Conservation (phyloP, 2,797 vertebrate species). For the Chrosomus eos region DNA sequence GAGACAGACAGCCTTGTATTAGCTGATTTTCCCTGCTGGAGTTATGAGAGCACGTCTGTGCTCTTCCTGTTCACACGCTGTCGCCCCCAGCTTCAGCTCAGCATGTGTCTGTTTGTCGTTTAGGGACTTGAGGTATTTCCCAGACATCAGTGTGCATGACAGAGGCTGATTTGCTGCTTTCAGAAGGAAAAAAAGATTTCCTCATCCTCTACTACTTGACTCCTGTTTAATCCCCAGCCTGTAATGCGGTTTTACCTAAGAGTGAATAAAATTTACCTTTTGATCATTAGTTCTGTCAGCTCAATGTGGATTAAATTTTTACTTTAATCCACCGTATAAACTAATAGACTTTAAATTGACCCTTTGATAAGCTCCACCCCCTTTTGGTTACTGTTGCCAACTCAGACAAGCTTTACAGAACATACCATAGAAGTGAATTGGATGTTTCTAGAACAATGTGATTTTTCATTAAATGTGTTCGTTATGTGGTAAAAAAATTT, state of each 20-base stretch:
- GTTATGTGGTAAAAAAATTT: not conserved
- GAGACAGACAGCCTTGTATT: conserved; percentile 28
- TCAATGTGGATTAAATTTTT: not conserved
- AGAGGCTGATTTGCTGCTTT: not conserved
- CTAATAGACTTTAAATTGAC: not conserved
- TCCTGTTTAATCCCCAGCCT: not conserved
- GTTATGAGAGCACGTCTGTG: conserved; percentile 44
- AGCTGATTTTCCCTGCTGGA: conserved; percentile 6
- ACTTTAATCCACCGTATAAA: not conserved
- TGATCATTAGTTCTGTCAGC: not conserved
- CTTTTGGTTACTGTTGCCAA: not conserved
- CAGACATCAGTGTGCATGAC: not conserved
- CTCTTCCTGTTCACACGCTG: conserved; percentile 34
- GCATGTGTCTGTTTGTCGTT: conserved; percentile 11
- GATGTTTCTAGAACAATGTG: not conserved
- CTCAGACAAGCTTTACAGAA: no score
- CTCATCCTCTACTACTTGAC: not conserved
- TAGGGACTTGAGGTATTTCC: not conserved
- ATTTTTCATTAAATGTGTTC: not conserved
- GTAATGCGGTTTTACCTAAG: not conserved
- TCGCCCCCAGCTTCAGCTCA: conserved; percentile 1
- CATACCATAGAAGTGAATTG: not conserved
- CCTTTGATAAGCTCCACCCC: not conserved
- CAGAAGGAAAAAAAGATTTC: not conserved
- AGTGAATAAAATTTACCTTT: not conserved